Evolutionary conservation across 2,113 vertebrate species (phyloP).

Genomic region (Osmerus eperlanus): DNA sequence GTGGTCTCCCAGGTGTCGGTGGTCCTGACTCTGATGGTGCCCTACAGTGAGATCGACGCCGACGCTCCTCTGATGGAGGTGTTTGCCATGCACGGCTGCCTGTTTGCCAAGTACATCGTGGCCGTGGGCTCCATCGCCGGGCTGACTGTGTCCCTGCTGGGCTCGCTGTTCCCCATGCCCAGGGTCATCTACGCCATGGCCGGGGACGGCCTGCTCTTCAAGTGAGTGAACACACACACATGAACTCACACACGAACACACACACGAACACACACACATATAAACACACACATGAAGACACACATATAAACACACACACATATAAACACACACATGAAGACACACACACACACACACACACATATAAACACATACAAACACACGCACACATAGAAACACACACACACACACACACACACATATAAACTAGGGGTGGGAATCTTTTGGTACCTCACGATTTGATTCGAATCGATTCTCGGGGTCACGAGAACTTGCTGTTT

Average conservation of each 20-base stretch:
- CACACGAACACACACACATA: neutral
- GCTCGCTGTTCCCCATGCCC: conserved; percentile 97
- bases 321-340: neutral
- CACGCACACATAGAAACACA: no score
- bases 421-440: no score
- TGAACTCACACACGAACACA: neutral
- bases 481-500: no score
- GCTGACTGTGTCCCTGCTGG: conserved; percentile 90
- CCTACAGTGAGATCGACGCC: conserved; percentile 85
- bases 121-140: conserved; percentile 93
- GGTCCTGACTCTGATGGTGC: conserved; percentile 95
- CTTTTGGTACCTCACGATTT: no score
- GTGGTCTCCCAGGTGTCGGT: conserved; percentile 83
- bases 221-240: conserved; percentile 70
- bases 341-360: neutral
- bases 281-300: neutral
- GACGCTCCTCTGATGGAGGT: conserved; percentile 98
- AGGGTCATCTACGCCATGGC: conserved; percentile 98
- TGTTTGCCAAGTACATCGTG: conserved; percentile 90
- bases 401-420: no score
- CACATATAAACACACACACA: neutral
- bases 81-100: conserved; percentile 87
- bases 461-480: no score
- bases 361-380: no score
- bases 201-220: conserved; percentile 94